Percentiles rank a stretch among this genome's conserved stretches.
phyloP scores from a whole-genome alignment of 1,140 invertebrate species.

The Apis mellifera region DNA sequence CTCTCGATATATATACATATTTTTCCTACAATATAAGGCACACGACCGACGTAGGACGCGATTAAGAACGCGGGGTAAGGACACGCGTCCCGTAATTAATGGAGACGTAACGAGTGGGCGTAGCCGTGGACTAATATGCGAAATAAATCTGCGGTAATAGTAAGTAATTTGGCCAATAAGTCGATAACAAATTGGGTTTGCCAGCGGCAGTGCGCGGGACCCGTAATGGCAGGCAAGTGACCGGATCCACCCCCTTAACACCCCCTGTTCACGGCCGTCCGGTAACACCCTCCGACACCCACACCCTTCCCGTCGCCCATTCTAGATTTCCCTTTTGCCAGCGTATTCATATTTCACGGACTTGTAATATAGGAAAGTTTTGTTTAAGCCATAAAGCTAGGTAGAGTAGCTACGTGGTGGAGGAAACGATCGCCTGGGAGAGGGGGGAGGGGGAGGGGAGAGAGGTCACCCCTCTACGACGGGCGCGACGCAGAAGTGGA shows the following conservation, averaged over 20 bases:
- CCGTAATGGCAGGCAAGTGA: conserved; percentile 79
- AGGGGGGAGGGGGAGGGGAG: too few relatives aligned
- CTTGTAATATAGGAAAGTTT: conserved; percentile 80
- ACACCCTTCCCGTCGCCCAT: conserved; percentile 26
- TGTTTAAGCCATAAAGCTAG: conserved; percentile 80
- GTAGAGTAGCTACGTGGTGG: conserved; percentile 12
- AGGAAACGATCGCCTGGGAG: not conserved
- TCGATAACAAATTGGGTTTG: conserved; percentile 82
- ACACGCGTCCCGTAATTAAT: conserved; percentile 75
- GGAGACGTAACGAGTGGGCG: conserved; percentile 77
- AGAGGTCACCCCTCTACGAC: conserved; percentile 70
- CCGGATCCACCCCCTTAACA: conserved; percentile 71
- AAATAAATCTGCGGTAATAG: conserved; percentile 82
- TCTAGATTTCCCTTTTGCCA: conserved; percentile 63
- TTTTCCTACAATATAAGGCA: not conserved
- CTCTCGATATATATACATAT: too few relatives aligned
- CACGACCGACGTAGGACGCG: conserved; percentile 29
- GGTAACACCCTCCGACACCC: conserved; percentile 6
- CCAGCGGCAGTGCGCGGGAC: conserved; percentile 73
- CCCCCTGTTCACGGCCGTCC: conserved; percentile 42
- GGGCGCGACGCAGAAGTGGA: conserved; percentile 57
- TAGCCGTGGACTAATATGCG: conserved; percentile 76
- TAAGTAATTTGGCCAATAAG: conserved; percentile 81
- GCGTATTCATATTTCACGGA: conserved; percentile 80
- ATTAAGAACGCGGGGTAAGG: conserved; percentile 16